These are phyloP conservation scores for Staurois parvus DNA, from an alignment of 2,797 vertebrate genomes.

Conservation along the genomic window DNA sequence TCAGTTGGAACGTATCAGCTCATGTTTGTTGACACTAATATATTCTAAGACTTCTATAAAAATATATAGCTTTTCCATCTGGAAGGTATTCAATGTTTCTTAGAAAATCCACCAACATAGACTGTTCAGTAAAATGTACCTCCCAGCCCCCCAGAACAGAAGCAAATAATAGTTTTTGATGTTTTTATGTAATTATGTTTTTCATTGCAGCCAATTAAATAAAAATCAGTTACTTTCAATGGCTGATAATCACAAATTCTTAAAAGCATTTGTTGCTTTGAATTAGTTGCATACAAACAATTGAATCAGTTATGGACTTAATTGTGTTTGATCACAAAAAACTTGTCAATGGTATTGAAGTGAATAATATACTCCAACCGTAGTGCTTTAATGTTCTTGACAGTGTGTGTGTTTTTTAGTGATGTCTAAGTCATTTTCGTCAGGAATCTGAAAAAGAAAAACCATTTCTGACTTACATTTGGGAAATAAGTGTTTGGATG, in stretches of 20 bases:
- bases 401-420: background rate
- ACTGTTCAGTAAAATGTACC: constrained; percentile 62
- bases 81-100: constrained; percentile 62
- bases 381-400: background rate
- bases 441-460: no score
- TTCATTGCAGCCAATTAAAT: constrained; percentile 77
- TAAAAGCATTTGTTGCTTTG: background rate
- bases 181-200: constrained; percentile 78
- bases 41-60: constrained; percentile 63
- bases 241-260: constrained; percentile 78
- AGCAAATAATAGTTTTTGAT: constrained; percentile 52
- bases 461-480: no score
- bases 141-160: background rate
- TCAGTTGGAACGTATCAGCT: constrained; percentile 6
- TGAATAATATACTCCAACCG: background rate
- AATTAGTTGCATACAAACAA: constrained; percentile 66
- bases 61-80: constrained; percentile 61
- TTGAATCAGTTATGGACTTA: constrained; percentile 68
- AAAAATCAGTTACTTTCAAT: constrained; percentile 81
- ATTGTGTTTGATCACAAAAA: background rate
- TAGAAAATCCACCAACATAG: constrained; percentile 35
- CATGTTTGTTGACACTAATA: constrained; percentile 62
- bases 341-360: background rate
- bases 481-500: no score
- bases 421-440: no score